Evolutionary conservation across 2,797 vertebrate genomes (phyloP).

Genomic region (Sternarchorhynchus goeldii): DNA sequence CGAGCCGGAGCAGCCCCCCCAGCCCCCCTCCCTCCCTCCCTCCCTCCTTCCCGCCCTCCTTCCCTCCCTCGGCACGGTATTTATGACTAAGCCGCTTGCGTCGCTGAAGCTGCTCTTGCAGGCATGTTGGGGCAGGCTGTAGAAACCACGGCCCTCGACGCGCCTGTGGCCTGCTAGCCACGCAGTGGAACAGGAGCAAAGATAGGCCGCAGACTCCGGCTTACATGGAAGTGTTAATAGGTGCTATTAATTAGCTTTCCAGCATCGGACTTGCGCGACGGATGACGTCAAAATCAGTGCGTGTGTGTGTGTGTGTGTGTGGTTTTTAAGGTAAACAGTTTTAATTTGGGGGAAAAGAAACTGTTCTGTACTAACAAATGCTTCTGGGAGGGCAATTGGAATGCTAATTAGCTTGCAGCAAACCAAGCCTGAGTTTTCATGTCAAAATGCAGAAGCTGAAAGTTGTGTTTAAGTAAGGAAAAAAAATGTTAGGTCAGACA

Average conservation of each 20-base stretch:
- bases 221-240: constrained; percentile 28
- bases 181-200: not conserved
- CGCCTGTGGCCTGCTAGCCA: not conserved
- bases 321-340: not conserved
- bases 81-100: constrained; percentile 59
- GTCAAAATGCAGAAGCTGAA: constrained; percentile 4
- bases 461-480: not conserved
- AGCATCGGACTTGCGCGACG: not conserved
- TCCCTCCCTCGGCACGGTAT: constrained; percentile 62
- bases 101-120: constrained; percentile 5
- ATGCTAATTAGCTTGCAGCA: not conserved
- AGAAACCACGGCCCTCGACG: not conserved
- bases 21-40: constrained; percentile 40
- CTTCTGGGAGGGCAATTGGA: not conserved
- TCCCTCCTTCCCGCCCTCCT: not conserved
- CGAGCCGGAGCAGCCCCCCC: constrained; percentile 47
- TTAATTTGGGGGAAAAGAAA: not conserved
- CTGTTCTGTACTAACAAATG: constrained; percentile 1
- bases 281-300: not conserved
- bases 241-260: constrained; percentile 23
- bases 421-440: not conserved
- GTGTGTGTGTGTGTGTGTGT: too few relatives aligned
- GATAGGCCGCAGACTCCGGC: not conserved
- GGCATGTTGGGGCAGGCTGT: constrained; percentile 43
- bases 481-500: constrained; percentile 1